Evolutionary conservation across 1,140 invertebrate species (phyloP).

Genomic region (Aphis craccivora): DNA sequence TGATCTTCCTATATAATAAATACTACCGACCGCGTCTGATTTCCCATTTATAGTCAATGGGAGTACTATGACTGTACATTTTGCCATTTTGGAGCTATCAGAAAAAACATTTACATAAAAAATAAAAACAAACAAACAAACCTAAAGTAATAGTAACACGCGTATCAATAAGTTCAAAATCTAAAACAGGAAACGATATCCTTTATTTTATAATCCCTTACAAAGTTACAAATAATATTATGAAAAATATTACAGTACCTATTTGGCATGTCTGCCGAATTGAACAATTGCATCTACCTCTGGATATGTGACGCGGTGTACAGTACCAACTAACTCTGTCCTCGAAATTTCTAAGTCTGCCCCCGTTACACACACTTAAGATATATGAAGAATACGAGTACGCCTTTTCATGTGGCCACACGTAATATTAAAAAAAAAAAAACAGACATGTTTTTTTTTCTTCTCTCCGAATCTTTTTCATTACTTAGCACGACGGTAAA

Average conservation of each 20-base stretch:
- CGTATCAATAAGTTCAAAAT: not conserved
- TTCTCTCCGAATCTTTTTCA: conserved; percentile 23
- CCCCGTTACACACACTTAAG: not conserved
- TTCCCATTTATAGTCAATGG: not conserved
- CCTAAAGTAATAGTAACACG: not conserved
- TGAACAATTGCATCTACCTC: not conserved
- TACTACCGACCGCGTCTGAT: too few relatives aligned
- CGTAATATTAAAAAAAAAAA: not conserved
- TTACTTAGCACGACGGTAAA: not conserved
- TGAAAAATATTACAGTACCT: not conserved
- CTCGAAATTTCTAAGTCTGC: not conserved
- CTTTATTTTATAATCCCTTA: too few relatives aligned
- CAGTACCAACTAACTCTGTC: not conserved
- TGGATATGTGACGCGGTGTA: not conserved
- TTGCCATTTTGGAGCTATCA: not conserved
- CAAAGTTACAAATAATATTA: too few relatives aligned
- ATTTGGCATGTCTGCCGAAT: not conserved
- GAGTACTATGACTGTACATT: too few relatives aligned
- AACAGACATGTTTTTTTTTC: not conserved
- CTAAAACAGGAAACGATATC: not conserved
- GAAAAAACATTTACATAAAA: not conserved
- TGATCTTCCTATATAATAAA: too few relatives aligned
- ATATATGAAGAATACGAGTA: not conserved
- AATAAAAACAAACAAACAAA: not conserved
- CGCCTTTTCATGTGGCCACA: not conserved